Percentiles rank a stretch among this genome's conserved stretches.
These are phyloP conservation scores for Caenorhabditis sp. DNA, from an alignment of 2,888 invertebrate species.

Conservation along the genomic window DNA sequence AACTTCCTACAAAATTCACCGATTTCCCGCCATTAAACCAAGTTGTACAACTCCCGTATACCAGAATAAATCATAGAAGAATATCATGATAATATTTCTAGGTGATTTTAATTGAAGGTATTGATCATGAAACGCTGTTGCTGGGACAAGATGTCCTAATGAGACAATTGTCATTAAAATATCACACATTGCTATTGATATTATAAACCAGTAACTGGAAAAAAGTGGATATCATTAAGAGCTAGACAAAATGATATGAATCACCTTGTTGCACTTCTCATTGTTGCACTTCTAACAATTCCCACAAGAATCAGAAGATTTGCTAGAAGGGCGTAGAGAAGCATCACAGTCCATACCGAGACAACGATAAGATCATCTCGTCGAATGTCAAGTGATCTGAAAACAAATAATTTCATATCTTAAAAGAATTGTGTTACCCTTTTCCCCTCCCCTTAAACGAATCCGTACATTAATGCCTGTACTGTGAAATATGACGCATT, in stretches of 20 bases:
- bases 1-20: too few relatives aligned
- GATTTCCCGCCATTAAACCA: conserved; percentile 67
- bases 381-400: conserved; percentile 52
- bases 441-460: not conserved
- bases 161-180: conserved; percentile 66
- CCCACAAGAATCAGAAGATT: conserved; percentile 64
- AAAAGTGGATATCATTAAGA: too few relatives aligned
- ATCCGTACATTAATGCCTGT: conserved; percentile 49
- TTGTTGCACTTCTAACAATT: conserved; percentile 56
- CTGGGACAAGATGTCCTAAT: conserved; percentile 62
- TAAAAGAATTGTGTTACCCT: not conserved
- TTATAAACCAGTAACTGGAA: conserved; percentile 69
- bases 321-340: conserved; percentile 62
- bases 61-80: conserved; percentile 70
- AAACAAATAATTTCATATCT: conserved; percentile 10
- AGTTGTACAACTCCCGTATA: conserved; percentile 68
- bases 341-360: conserved; percentile 61
- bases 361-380: conserved; percentile 66
- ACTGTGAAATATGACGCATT: conserved; percentile 48
- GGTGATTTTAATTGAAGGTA: conserved; percentile 55
- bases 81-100: conserved; percentile 64
- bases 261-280: conserved; percentile 64
- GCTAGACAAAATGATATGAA: not conserved
- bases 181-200: conserved; percentile 66
- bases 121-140: conserved; percentile 64